phyloP scores from a whole-genome alignment of 37 sponge, comb jelly and placozoan species.

The Lycopodina hypogea region DNA sequence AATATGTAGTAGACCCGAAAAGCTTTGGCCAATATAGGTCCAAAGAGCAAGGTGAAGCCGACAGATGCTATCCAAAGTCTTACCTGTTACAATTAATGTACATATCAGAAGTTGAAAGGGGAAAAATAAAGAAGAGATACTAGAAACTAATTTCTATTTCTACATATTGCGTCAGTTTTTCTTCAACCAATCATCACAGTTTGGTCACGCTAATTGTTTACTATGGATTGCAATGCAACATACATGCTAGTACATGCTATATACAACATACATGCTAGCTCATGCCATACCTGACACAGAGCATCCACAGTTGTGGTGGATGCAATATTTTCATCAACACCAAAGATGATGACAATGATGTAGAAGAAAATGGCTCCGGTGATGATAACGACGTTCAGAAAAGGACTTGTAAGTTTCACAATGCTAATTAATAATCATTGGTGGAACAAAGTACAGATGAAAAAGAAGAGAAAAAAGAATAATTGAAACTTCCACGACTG shows the following conservation, averaged over 20 bases:
- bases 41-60: conserved; percentile 58
- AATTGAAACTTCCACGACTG: background rate
- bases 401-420: conserved; percentile 63
- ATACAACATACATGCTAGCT: too few species aligned
- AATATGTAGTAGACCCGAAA: conserved; percentile 66
- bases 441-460: background rate
- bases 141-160: too few species aligned
- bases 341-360: conserved; percentile 40
- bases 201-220: too few species aligned
- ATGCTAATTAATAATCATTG: conserved; percentile 13
- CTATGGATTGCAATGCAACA: too few species aligned
- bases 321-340: conserved; percentile 20
- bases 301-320: background rate
- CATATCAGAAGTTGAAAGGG: too few species aligned
- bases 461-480: background rate
- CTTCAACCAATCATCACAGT: too few species aligned
- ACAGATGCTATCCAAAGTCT: conserved; percentile 41
- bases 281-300: conserved; percentile 34
- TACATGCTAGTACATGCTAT: too few species aligned
- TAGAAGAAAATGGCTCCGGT: conserved; percentile 54
- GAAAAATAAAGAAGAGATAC: too few species aligned
- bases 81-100: background rate
- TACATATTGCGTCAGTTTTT: too few species aligned
- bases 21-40: conserved; percentile 52
- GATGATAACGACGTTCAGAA: conserved; percentile 51